Conservation (phyloP, 2,888 invertebrate species). For the Heterodera filipjevi region DNA sequence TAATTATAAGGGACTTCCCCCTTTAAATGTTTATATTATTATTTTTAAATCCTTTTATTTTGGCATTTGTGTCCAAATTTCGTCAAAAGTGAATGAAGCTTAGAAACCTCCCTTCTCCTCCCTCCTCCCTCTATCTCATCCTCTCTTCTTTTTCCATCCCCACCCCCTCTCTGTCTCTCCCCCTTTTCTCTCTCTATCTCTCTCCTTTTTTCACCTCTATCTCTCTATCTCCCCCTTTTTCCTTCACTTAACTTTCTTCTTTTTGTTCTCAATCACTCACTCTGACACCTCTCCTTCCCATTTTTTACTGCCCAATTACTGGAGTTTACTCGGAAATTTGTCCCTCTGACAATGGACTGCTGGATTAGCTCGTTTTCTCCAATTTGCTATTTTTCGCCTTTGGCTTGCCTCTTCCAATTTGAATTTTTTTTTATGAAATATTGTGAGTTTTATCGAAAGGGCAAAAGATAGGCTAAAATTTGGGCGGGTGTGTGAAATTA, state of each 20-base stretch:
- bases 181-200: conserved; percentile 12
- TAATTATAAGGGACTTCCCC: too few relatives aligned
- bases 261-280: not conserved
- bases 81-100: too few relatives aligned
- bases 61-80: conserved; percentile 15
- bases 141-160: too few relatives aligned
- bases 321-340: too few relatives aligned
- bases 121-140: conserved; percentile 2
- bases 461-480: not conserved
- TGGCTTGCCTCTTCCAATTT: not conserved
- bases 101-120: not conserved
- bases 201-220: conserved; percentile 2
- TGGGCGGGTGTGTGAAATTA: not conserved
- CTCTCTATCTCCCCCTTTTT: not conserved
- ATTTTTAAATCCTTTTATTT: not conserved
- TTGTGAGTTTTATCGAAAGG: not conserved
- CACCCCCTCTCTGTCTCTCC: too few relatives aligned
- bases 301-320: too few relatives aligned
- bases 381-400: too few relatives aligned
- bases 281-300: too few relatives aligned
- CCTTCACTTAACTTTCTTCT: conserved; percentile 2
- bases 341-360: too few relatives aligned
- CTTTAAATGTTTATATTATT: too few relatives aligned
- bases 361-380: too few relatives aligned
- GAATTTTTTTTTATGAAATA: not conserved